Conservation (phyloP, 2,113 vertebrate species). For the Forbesichthys agassizii region DNA sequence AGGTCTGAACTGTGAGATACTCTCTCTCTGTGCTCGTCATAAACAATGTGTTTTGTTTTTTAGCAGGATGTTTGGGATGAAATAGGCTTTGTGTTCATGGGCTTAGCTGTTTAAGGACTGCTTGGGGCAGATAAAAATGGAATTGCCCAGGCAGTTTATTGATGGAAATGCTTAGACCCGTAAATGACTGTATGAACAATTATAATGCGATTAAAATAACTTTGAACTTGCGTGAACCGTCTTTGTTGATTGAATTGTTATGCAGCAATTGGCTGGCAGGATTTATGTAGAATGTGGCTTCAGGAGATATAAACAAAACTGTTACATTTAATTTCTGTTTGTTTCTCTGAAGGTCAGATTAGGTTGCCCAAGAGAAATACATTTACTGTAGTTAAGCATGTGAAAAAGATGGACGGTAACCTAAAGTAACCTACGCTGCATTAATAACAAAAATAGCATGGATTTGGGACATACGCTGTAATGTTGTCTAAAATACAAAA, state of each 20-base stretch:
- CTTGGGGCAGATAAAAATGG: conserved; percentile 55
- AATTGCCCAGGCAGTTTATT: conserved; percentile 51
- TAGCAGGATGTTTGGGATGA: conserved; percentile 33
- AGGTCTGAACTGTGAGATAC: conserved; percentile 37
- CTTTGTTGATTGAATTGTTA: conserved; percentile 45
- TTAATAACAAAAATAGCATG: no score
- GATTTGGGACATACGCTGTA: no score
- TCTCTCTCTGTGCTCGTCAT: conserved; percentile 43
- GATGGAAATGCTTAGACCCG: conserved; percentile 59
- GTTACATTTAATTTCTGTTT: no score
- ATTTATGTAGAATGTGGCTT: not conserved
- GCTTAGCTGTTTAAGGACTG: conserved; percentile 59
- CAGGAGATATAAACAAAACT: not conserved
- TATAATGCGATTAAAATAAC: conserved; percentile 69
- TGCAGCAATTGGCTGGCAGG: conserved; percentile 2
- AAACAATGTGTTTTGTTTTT: conserved; percentile 38
- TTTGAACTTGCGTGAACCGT: conserved; percentile 59
- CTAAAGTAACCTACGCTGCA: no score
- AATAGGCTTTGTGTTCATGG: conserved; percentile 52
- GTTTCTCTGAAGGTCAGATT: not conserved
- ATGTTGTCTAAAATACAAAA: no score
- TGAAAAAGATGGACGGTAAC: no score
- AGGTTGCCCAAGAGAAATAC: not conserved
- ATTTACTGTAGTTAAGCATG: no score
- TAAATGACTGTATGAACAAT: conserved; percentile 62